Evolutionary conservation across 2,888 invertebrate species (phyloP).

Genomic region (Lampropteryx suffumata): DNA sequence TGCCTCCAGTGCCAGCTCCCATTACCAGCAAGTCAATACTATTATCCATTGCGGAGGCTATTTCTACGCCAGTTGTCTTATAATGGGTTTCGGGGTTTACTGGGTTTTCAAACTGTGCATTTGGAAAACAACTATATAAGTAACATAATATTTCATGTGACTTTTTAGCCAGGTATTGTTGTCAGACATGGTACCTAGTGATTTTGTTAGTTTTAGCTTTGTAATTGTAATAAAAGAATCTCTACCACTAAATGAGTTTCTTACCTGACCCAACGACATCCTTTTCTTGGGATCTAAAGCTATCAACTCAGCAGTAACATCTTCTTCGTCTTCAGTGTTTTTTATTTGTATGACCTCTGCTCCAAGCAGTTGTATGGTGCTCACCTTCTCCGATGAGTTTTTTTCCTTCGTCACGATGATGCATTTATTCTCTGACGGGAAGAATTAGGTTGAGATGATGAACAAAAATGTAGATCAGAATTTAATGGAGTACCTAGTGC

Average conservation of each 20-base stretch:
- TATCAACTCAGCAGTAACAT: conserved; percentile 88
- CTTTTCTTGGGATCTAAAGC: conserved; percentile 85
- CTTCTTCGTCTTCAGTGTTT: conserved; percentile 78
- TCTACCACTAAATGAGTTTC: not conserved
- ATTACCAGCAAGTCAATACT: conserved; percentile 89
- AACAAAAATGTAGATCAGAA: not conserved
- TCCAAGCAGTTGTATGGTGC: conserved; percentile 91
- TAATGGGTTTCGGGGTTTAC: conserved; percentile 97
- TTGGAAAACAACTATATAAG: not conserved
- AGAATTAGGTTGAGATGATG: too few species aligned
- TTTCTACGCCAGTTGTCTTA: conserved; percentile 95
- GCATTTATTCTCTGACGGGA: conserved; percentile 88
- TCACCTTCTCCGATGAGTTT: conserved; percentile 97
- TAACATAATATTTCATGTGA: too few species aligned
- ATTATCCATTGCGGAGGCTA: conserved; percentile 85
- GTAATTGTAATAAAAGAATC: too few species aligned
- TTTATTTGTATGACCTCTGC: conserved; percentile 91
- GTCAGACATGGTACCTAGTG: too few species aligned
- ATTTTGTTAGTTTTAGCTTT: too few species aligned
- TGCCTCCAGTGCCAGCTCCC: conserved; percentile 97
- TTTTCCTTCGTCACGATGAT: conserved; percentile 98
- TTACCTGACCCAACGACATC: conserved; percentile 93
- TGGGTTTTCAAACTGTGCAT: conserved; percentile 88
- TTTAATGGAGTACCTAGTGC: too few species aligned
- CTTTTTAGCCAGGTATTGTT: too few species aligned